Evolutionary conservation across 1,140 invertebrate genomes (phyloP).

Genomic region (Pararge aegeria): DNA sequence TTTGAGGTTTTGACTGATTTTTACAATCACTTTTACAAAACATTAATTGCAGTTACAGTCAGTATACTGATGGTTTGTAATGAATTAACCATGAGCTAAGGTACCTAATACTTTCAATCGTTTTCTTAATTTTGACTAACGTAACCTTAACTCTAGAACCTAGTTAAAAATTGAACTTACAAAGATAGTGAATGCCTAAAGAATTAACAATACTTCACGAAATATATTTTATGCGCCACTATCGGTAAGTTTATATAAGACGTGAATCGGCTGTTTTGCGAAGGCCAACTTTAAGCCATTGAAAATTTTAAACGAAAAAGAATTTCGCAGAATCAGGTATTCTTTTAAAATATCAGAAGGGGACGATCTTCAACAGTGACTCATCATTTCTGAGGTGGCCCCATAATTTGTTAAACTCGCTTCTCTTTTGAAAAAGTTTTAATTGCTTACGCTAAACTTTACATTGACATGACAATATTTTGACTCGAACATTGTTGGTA

Average conservation of each 20-base stretch:
- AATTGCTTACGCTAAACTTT: slow-evolving; percentile 29
- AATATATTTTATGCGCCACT: slow-evolving; percentile 9
- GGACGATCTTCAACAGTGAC: slow-evolving; percentile 20
- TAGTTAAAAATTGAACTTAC: background rate
- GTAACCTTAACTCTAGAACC: background rate
- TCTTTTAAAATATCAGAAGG: slow-evolving; percentile 27
- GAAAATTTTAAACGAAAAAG: slow-evolving; percentile 31
- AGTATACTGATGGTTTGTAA: no score
- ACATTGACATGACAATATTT: slow-evolving; percentile 24
- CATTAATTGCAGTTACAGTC: no score
- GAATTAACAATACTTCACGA: background rate
- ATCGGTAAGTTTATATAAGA: slow-evolving; percentile 24
- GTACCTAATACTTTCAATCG: no score
- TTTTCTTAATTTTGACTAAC: no score
- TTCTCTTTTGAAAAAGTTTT: slow-evolving; percentile 24
- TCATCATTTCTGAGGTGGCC: slow-evolving; percentile 25
- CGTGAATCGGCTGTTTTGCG: slow-evolving; percentile 22
- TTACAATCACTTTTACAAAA: no score
- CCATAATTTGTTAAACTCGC: slow-evolving; percentile 27
- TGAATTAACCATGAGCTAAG: no score
- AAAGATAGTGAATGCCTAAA: background rate
- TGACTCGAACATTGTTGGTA: slow-evolving; percentile 16
- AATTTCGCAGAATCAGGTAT: slow-evolving; percentile 28
- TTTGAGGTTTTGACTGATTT: no score
- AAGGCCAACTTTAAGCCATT: slow-evolving; percentile 22